Evolutionary conservation across 2,797 vertebrate species (phyloP), one percentile per base, ranked within the genome.

Genomic region (Tympanoctomys barrerae): DNA sequence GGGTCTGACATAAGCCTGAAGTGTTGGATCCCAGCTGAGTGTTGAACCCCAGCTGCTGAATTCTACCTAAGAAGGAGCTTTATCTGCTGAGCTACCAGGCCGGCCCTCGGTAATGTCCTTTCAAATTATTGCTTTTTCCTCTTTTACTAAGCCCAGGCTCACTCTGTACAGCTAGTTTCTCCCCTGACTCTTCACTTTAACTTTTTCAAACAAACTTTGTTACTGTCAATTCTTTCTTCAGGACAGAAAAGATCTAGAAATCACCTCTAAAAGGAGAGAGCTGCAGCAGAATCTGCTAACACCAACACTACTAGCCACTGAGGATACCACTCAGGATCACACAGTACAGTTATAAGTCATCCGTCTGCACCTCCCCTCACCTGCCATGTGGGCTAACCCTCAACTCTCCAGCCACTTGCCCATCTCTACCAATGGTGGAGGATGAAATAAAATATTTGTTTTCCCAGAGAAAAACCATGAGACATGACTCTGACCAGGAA

Each of bases 381-480:
- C 70, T 9, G 71, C 49, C 18, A 70, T 62, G 62, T 11, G 73
- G 19, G 21, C 33, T 49, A 28, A 68, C 57, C 73, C 71, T 84
- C 78, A 68, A 36, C 33, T 28, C 42, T 42, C 39, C 10, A 52
- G 49, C 24, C 49, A 49, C 42, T 66, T n/a, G 54, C 36, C 68
- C 73, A 49, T 3, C 62, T 87, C 62, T 54, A 73, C 31, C 49
- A 61, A 79, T 61, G 88, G 79, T 33, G 33, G n/a, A 61, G 75
- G 5, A 88, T 54, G 49, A 91, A 79, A 62, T 54, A 81, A 91
- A 95, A 71, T 46, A 78, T 39, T 61, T 61, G 59, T 59, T 87
- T 64, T 84, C 46, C 82, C 26, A 83, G 87, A 77, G 57, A 12
- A 39, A 42, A 9, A 36, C 7, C 18, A 83, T n/a, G 24, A 84